Evolutionary conservation across 2,797 vertebrate species (phyloP), one percentile per base, ranked within the genome.

Genomic region (Enteromius afrohamiltoni): DNA sequence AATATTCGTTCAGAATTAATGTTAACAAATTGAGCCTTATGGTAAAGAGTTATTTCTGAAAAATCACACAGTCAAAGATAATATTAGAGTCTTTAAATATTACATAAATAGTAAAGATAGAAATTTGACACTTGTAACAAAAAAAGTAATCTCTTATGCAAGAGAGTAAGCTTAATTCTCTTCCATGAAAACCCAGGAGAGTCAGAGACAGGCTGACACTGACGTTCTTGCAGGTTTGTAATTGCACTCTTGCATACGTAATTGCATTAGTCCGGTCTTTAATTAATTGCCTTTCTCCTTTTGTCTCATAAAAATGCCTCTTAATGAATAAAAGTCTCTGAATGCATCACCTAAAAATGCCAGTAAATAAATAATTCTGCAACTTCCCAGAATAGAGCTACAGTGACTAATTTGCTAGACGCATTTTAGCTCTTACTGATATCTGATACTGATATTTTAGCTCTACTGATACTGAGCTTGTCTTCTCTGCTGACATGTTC

Each of bases 231-330:
- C 76, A 77, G 84, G 85, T 84, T 85, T 88, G 86, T 88, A 89
- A 88, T 87, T 90, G 85, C 84, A 89, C 80, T 77, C 88, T 85
- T 29, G 64, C 75, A 86, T 85, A 85, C 55, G 76, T 77, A 85
- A 58, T 85, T 87, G 71, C 83, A 86, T 89, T 87, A 83, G 83
- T 83, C 86, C 75, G 45, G 65, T 79, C 64, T 84, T 80, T 80
- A 85, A 87, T 82, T 74, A 83, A 82, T 68, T 77, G 29, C 58
- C 23, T 21, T 78, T 85, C 62, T 80, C 42, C 76, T 58, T 75
- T 64, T 67, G 31, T 68, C 71, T 84, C 3, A n/a, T 65, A 78
- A 69, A 64, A 34, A 29, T 77, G 74, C 55, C 53, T 65, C 14
- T 75, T 6, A 76, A 42, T 45, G n/a, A 77, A 31, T 68, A 67